Base-by-base conservation (phyloP, 2,113 vertebrate species). In the Recurvirostra avosetta region DNA sequence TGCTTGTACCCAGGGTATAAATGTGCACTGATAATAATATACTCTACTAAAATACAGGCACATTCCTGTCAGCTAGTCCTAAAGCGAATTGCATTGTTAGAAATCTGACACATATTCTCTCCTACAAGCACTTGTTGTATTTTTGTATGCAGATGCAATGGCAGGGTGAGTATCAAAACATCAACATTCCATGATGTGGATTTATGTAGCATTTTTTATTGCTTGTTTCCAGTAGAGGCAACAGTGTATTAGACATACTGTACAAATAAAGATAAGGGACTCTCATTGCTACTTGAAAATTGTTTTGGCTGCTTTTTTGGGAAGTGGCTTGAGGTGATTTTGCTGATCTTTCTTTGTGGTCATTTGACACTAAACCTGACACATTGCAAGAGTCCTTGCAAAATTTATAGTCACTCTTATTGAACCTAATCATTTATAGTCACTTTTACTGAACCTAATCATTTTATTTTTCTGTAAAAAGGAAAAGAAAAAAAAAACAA, bases 131-230 rank as follows among this genome's bases (percentile, higher is more conserved):
- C 94, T 94, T 94, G 91, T 78, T 94, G 81, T 93, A 12, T 87
- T 94, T 95, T 70, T 90, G 70, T 70, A 83, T 86, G 96, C 95
- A 97, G 95, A 96, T 97, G 81, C 14, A 11, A 62, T 87, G 94
- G 91, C 95, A 97, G 92, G 81, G 49, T 53, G 92, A 95, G 84
- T 62, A 91, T 94, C 91, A 90, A 73, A 96, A 88, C 95, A 92
- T 92, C 94, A 38, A 5, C 83, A 34, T 70, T 61, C 86, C 91
- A 25, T 7, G 62, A 59, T 88, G 89, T 72, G 86, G 91, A 79
- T 96, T 96, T 95, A 52, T 85, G 91, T 82, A 68, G 91, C 53
- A 6, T 76, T 92, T 94, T 81, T 93, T 94, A 52, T 86, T 29
- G 9, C 89, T 83, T 82, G 62, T 95, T 94, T 95, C 74, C 91